Evolutionary conservation across 1,140 invertebrate species (phyloP).

Genomic region (Diorhabda carinulata): DNA sequence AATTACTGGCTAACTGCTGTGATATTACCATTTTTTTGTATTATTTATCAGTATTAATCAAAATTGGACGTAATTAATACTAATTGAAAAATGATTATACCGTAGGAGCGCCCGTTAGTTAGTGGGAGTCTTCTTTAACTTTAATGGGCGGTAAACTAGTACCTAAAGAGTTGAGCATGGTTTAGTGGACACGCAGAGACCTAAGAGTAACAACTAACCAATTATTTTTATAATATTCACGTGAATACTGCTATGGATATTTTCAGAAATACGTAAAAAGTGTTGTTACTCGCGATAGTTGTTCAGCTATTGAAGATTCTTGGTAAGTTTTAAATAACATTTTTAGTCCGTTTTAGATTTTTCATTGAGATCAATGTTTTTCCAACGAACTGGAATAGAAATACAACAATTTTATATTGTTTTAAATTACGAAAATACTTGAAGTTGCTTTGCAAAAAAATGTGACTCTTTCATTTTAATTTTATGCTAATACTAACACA

Average conservation of each 20-base stretch:
- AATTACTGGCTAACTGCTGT: no score
- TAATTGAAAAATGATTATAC: not conserved
- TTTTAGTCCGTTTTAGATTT: not conserved
- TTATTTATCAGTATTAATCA: not conserved
- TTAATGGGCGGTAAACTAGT: not conserved
- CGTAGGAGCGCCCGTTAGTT: not conserved
- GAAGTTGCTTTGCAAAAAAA: no score
- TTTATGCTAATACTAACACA: no score
- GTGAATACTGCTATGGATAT: not conserved
- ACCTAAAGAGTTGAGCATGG: not conserved
- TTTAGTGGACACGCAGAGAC: not conserved
- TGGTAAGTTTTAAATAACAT: not conserved
- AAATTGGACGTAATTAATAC: not conserved
- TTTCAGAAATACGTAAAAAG: not conserved
- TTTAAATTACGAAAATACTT: no score
- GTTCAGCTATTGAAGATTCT: not conserved
- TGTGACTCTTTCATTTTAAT: no score
- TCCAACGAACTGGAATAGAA: no score
- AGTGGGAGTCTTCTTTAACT: not conserved
- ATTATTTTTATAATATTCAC: not conserved
- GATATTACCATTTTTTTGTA: no score
- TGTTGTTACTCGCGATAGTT: not conserved
- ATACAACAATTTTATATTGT: no score
- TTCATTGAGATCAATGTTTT: not conserved
- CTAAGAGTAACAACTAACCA: not conserved